These are phyloP conservation scores for Varanus salvator DNA, from an alignment of 2,113 vertebrate species.

Conservation along the genomic window DNA sequence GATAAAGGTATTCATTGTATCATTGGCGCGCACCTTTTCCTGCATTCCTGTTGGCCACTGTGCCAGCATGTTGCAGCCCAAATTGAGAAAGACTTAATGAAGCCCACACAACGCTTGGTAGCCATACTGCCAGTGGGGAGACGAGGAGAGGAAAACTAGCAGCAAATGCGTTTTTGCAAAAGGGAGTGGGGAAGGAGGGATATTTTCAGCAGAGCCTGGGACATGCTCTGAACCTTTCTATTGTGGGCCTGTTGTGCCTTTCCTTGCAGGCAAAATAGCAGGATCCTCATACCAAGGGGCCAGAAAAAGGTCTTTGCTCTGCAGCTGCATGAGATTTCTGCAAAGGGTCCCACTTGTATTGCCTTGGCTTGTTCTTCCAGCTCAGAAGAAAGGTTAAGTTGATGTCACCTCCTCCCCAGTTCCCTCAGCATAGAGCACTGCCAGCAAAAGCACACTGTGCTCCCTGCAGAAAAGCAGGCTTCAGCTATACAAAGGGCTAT, in stretches of 20 bases:
- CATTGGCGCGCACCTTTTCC: conserved; percentile 41
- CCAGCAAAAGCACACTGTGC: conserved; percentile 18
- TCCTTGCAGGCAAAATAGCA: conserved; percentile 66
- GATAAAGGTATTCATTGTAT: conserved; percentile 46
- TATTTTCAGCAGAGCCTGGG: conserved; percentile 40
- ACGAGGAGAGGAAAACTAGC: conserved; percentile 42
- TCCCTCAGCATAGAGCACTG: not conserved
- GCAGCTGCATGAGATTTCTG: conserved; percentile 60
- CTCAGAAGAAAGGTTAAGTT: conserved; percentile 63
- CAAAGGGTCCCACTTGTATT: conserved; percentile 56
- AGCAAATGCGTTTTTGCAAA: conserved; percentile 45
- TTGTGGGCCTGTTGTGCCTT: conserved; percentile 53
- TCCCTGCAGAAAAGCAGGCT: not conserved
- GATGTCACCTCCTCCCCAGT: conserved; percentile 62
- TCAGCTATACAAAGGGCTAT: conserved; percentile 32
- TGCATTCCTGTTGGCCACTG: conserved; percentile 48
- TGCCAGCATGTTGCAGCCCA: conserved; percentile 51
- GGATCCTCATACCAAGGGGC: conserved; percentile 53
- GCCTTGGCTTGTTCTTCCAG: conserved; percentile 52
- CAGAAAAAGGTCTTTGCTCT: conserved; percentile 53
- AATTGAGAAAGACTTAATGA: conserved; percentile 66
- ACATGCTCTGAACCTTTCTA: conserved; percentile 46
- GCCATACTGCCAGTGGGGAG: conserved; percentile 50
- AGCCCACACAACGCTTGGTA: conserved; percentile 51
- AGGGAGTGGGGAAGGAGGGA: conserved; percentile 18